Percentiles rank a stretch among this genome's conserved stretches.
These are phyloP conservation scores for Drosophila niveifrons DNA, from an alignment of 2,888 invertebrate species.

Conservation along the genomic window DNA sequence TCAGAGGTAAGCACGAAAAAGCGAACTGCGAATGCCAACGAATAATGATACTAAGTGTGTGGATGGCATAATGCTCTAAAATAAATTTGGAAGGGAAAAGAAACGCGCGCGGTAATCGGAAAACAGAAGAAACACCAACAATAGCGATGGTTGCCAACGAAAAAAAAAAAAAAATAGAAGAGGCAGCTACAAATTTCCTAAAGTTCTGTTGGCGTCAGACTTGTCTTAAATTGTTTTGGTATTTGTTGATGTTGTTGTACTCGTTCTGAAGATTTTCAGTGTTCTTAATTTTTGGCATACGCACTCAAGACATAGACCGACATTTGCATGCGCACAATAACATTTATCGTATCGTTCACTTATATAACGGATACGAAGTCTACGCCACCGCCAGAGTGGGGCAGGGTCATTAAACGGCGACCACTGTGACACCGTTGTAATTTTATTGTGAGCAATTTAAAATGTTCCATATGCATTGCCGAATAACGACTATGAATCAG, in stretches of 20 bases:
- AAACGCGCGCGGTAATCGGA: constrained; percentile 20
- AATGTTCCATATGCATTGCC: constrained; percentile 53
- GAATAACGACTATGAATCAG: constrained; percentile 65
- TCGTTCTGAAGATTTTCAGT: constrained; percentile 67
- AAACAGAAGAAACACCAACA: constrained; percentile 17
- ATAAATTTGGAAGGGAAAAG: constrained; percentile 76
- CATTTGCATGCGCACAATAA: constrained; percentile 20
- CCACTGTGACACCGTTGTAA: constrained; percentile 52
- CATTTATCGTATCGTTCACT: constrained; percentile 56
- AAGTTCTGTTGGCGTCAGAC: constrained; percentile 63
- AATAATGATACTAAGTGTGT: constrained; percentile 48
- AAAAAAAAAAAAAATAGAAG: constrained; percentile 27
- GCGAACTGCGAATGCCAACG: constrained; percentile 50
- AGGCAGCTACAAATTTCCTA: constrained; percentile 67
- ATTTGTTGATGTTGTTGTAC: constrained; percentile 41
- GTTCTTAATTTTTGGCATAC: constrained; percentile 69
- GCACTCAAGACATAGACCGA: constrained; percentile 50
- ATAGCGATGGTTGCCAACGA: constrained; percentile 71
- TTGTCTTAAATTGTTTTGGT: constrained; percentile 60
- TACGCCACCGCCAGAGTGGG: constrained; percentile 65
- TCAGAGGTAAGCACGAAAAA: constrained; percentile 53
- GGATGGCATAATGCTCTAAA: constrained; percentile 82
- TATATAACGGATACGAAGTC: constrained; percentile 58
- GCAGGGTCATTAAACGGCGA: constrained; percentile 77
- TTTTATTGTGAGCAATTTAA: constrained; percentile 36